Evolutionary conservation across 2,888 invertebrate genomes (phyloP).

Genomic region (Odontocolon sp.): DNA sequence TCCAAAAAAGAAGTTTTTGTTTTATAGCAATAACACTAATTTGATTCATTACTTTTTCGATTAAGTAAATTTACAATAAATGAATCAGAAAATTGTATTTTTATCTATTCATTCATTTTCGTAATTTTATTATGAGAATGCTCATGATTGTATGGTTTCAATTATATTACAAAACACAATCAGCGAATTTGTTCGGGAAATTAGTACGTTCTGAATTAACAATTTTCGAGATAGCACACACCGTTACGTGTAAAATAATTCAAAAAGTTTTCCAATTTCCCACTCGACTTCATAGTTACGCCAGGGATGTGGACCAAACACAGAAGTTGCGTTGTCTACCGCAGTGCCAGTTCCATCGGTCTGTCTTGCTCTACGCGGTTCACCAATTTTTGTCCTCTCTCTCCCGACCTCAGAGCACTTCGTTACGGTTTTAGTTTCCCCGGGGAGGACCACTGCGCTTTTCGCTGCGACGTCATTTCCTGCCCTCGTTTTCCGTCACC

Average conservation of each 20-base stretch:
- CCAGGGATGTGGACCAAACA: background rate
- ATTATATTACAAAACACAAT: too few relatives aligned
- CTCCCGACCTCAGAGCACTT: background rate
- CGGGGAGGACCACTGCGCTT: conserved; percentile 1
- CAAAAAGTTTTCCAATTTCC: conserved; percentile 62
- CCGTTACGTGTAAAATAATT: conserved; percentile 51
- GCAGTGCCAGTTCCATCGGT: background rate
- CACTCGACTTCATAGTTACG: background rate
- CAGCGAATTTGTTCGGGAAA: too few relatives aligned
- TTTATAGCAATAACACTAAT: too few relatives aligned
- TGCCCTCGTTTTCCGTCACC: too few relatives aligned
- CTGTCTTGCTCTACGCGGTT: background rate
- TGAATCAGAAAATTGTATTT: too few relatives aligned
- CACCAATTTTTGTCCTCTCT: conserved; percentile 37
- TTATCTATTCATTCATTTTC: too few relatives aligned
- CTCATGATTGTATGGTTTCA: too few relatives aligned
- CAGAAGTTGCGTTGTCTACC: conserved; percentile 5
- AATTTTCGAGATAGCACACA: background rate
- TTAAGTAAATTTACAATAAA: too few relatives aligned
- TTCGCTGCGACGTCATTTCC: conserved; percentile 37
- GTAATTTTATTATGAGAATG: too few relatives aligned
- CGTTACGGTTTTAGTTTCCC: background rate
- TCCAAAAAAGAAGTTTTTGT: too few relatives aligned
- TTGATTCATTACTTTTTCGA: too few relatives aligned
- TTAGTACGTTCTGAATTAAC: too few relatives aligned